Conservation (phyloP, 2,113 vertebrate species). For the Myrmecobius fasciatus region DNA sequence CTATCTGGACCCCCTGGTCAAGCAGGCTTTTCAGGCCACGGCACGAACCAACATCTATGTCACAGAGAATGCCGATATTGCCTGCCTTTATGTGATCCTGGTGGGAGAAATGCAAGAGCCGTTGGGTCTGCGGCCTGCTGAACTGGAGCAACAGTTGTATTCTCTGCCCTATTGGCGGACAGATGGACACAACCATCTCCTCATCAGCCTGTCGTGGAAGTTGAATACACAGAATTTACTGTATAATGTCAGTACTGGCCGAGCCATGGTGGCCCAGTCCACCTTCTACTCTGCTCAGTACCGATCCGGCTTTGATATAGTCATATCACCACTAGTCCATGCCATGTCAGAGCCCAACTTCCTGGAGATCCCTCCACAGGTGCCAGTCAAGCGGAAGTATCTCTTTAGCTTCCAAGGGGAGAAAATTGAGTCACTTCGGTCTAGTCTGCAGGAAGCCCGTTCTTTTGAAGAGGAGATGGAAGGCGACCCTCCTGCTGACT, state of each 20-base stretch:
- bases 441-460: slow-evolving; percentile 94
- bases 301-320: slow-evolving; percentile 95
- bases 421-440: slow-evolving; percentile 94
- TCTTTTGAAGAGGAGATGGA: slow-evolving; percentile 98
- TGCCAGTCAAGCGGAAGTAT: slow-evolving; percentile 97
- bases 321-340: slow-evolving; percentile 94
- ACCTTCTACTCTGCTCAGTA: slow-evolving; percentile 96
- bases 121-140: slow-evolving; percentile 84
- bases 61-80: slow-evolving; percentile 94
- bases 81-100: slow-evolving; percentile 95
- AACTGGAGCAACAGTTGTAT: slow-evolving; percentile 94
- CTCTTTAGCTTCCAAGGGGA: slow-evolving; percentile 99
- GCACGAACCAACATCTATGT: slow-evolving; percentile 93
- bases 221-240: slow-evolving; percentile 94
- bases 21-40: slow-evolving; percentile 93
- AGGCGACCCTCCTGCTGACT: slow-evolving; percentile 94
- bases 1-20: slow-evolving; percentile 94
- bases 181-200: slow-evolving; percentile 96
- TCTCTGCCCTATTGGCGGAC: slow-evolving; percentile 95
- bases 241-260: slow-evolving; percentile 95
- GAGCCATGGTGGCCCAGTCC: slow-evolving; percentile 96
- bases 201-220: slow-evolving; percentile 93
- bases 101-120: slow-evolving; percentile 95
- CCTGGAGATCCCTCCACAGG: slow-evolving; percentile 96
- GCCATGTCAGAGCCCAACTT: slow-evolving; percentile 99